These are phyloP conservation scores for Cryptus viduatorius DNA, from an alignment of 2,888 invertebrate genomes.

Conservation along the genomic window DNA sequence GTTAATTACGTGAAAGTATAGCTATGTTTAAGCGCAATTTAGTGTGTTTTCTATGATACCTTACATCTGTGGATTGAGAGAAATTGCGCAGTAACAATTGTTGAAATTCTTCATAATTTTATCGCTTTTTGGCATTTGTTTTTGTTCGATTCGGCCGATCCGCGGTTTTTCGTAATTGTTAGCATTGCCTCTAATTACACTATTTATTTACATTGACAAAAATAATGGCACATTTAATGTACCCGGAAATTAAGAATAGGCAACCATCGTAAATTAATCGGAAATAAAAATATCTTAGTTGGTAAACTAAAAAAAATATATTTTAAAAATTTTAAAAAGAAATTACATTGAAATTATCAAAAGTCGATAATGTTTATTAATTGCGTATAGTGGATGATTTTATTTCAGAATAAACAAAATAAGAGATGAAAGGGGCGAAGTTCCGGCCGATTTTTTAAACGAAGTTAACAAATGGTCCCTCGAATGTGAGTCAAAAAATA, in stretches of 20 bases:
- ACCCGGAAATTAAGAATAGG: too few species aligned
- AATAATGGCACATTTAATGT: too few species aligned
- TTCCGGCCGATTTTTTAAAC: conserved; percentile 89
- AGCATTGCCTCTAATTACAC: neutral
- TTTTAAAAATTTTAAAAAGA: too few species aligned
- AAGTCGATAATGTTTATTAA: neutral
- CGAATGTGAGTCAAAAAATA: conserved; percentile 88
- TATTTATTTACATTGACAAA: neutral
- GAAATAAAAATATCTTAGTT: too few species aligned
- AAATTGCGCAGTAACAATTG: neutral
- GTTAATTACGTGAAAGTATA: conserved; percentile 54
- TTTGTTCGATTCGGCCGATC: too few species aligned
- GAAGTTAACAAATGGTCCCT: conserved; percentile 93
- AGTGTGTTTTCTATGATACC: neutral
- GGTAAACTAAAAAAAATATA: too few species aligned
- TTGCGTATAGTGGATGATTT: neutral
- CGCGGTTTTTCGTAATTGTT: too few species aligned
- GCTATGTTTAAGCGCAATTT: neutral
- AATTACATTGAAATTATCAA: neutral
- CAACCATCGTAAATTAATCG: too few species aligned
- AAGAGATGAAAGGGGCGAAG: conserved; percentile 87
- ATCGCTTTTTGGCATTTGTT: too few species aligned
- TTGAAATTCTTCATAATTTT: too few species aligned
- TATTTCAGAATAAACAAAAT: conserved; percentile 87
- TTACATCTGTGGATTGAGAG: neutral